Base-by-base conservation (phyloP, 2,888 invertebrate species). In the Drosophila heteroneura region DNA sequence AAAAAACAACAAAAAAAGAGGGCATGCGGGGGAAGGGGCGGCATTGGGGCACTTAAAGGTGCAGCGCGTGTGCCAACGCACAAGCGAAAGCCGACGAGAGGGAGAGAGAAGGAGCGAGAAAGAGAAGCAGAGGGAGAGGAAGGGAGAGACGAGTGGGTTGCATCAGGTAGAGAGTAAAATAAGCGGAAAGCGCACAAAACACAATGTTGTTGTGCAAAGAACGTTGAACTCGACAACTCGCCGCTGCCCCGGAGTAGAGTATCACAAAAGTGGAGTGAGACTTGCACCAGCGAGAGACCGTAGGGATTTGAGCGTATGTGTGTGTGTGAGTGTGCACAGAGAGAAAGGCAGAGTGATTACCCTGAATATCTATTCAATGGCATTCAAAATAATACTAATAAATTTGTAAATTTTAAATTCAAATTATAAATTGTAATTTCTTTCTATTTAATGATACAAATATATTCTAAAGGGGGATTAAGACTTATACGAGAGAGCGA, bases 201-300 rank as follows among this genome's bases (percentile, higher is more conserved):
- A 90, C 85, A 86, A 88, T 86, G 90, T 86, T 86, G 90, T 88
- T 86, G 90, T 89, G 89, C 90, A 88, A 88, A 86, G 85, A 86
- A 86, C 85, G 85, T 86, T 86, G 85, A 86, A 86, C 85, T 88
- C 90, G 28, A 69, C 44, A 70, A 52, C 70, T 74, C 70, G 65
- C 77, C 56, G 33, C 56, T 69, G 66, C 62, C 73, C 79, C 57
- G 66, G 63, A 60, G 70, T 59, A 57, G 68, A 63, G 79, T 47
- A 51, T 39, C 32, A 63, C 56, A 10, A 56, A 64, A 33, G 47
- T 66, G 68, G 52, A 64, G 64, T 35, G 70, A 71, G 41, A 41
- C n/a, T n/a, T 41, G n/a, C 41, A 41, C 10, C 41, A 41, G n/a
- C 2, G 10, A n/a, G 7, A 39, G 39, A 39, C 19, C 39, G 6